Base-by-base conservation (phyloP, 1,140 invertebrate genomes). In the Cryptotermes secundus region DNA sequence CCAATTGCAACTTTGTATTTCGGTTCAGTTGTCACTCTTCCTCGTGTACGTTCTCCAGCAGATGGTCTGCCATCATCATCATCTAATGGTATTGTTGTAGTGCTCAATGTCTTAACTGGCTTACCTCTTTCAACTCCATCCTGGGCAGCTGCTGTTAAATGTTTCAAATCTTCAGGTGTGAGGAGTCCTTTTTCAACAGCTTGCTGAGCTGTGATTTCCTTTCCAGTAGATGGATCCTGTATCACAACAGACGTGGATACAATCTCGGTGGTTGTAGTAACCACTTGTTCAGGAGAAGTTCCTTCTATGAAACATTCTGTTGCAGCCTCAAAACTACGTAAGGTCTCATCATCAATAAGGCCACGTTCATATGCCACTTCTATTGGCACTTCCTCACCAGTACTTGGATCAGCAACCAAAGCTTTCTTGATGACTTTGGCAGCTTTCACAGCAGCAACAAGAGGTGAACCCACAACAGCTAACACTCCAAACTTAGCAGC, bases 291-390 rank as follows among this genome's bases (percentile, higher is more conserved):
- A 10, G 87, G 86, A 65, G 83, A 59, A 34, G 85, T 83, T 80
- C 86, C 85, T 84, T 87, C 86, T 31, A 72, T n/a, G 82, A 86
- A 86, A n/a, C 16, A 26, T 79, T 84, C 84, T 26, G 72, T 49
- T 35, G 84, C 90, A 79, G 90, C 89, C 86, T 92, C 90, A 84
- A 92, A 91, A 90, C 91, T 93, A 89, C 91, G 90, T 83, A 91
- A 91, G 12, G 91, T 92, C 35, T 90, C 89, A 81, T 92, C 88
- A 89, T 95, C 93, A 14, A 92, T 93, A 38, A 97, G 89, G 4
- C 96, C 96, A 85, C 94, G 90, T 89, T 96, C 93, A 79, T 96
- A 92, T 38, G 96, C 96, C 65, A 96, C 94, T 89, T 96, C 93
- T 86, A 95, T 92, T 1, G 95, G 93, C 59, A 96, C 89, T 88